Percentiles rank a stretch among this genome's conserved stretches.
These are phyloP conservation scores for Epinephelus malabaricus DNA, from an alignment of 2,797 vertebrate genomes.

Conservation along the genomic window DNA sequence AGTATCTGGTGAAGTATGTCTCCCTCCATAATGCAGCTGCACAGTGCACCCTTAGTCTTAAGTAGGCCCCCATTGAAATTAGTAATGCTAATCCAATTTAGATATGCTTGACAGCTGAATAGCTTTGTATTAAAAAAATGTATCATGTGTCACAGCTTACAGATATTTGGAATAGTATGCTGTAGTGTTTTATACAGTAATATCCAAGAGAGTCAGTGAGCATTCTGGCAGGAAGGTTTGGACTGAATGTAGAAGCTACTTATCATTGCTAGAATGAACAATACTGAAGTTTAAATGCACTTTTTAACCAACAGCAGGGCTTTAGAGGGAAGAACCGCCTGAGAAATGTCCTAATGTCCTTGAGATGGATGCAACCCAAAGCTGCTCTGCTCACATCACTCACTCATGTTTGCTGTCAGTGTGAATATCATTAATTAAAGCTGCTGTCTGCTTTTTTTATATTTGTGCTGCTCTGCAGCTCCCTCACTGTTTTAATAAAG, in stretches of 20 bases:
- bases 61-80: neutral
- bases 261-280: neutral
- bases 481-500: slow-evolving; percentile 32
- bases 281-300: neutral
- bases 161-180: neutral
- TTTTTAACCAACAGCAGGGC: neutral
- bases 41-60: neutral
- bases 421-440: slow-evolving; percentile 38
- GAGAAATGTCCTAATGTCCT: neutral
- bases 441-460: slow-evolving; percentile 14
- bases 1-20: neutral
- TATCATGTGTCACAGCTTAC: neutral
- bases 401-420: slow-evolving; percentile 26
- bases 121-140: neutral
- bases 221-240: neutral
- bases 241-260: slow-evolving; percentile 4
- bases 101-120: neutral
- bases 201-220: neutral
- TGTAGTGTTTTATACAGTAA: neutral
- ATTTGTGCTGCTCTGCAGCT: slow-evolving; percentile 18
- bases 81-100: slow-evolving; percentile 2
- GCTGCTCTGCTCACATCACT: slow-evolving; percentile 14
- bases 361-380: slow-evolving; percentile 12
- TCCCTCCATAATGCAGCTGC: neutral
- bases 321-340: neutral